Evolutionary conservation across 1,140 invertebrate species (phyloP).

Genomic region (Nebria ingens): DNA sequence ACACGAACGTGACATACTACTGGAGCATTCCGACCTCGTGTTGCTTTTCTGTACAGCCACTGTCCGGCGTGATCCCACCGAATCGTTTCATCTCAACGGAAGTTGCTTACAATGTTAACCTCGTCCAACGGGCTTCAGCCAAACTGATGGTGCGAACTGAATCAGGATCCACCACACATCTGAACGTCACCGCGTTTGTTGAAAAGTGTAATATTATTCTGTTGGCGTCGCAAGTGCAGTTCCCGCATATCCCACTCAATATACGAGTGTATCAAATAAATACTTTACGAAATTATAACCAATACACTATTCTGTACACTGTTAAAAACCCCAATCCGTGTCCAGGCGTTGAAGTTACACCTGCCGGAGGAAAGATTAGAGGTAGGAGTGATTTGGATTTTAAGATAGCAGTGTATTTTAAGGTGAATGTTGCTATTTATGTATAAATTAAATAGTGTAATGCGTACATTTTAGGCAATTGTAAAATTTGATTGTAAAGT

Average conservation of each 20-base stretch:
- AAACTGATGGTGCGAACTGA: background rate
- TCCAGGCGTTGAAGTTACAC: constrained; percentile 19
- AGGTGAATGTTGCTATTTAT: no score
- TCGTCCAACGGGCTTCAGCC: background rate
- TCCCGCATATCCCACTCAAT: constrained; percentile 11
- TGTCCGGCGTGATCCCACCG: constrained; percentile 16
- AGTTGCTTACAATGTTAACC: constrained; percentile 16
- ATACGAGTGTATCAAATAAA: background rate
- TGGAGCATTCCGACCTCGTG: constrained; percentile 19
- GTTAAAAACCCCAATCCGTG: constrained; percentile 7
- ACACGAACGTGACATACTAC: constrained; percentile 13
- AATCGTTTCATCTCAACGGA: constrained; percentile 17
- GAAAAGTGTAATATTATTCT: background rate
- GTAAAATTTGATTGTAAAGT: constrained; percentile 13
- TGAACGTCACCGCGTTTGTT: constrained; percentile 8
- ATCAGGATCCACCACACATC: background rate
- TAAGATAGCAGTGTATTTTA: background rate
- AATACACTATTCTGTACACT: constrained; percentile 15
- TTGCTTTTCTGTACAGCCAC: constrained; percentile 22
- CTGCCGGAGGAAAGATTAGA: constrained; percentile 16
- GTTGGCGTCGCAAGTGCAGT: background rate
- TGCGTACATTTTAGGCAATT: no score
- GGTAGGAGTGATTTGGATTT: background rate
- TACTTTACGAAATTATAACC: background rate
- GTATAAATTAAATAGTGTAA: no score